A percentile compares a stretch with the other conserved stretches of the same genome.
Evolutionary conservation across 1,140 invertebrate species (phyloP).

Genomic region (Muscidifurax raptorellus): DNA sequence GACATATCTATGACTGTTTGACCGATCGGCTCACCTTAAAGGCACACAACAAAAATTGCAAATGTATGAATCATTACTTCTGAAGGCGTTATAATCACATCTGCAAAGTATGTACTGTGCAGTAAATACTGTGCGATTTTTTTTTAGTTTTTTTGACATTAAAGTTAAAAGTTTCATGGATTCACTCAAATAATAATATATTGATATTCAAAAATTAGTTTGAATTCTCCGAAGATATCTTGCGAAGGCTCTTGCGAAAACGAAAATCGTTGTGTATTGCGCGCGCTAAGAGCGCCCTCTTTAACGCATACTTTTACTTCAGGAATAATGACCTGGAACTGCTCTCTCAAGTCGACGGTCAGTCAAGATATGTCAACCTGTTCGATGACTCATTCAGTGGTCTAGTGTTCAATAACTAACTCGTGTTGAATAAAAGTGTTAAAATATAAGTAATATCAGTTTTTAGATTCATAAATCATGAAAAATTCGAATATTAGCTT

Average conservation of each 20-base stretch:
- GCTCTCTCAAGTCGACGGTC: not conserved
- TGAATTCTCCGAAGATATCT: not conserved
- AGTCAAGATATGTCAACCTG: conserved; percentile 6
- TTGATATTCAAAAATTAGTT: too few species aligned
- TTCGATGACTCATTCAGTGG: not conserved
- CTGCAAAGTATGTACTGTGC: too few species aligned
- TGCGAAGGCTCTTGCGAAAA: not conserved
- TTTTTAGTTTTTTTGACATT: too few species aligned
- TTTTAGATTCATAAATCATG: not conserved
- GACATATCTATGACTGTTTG: too few species aligned
- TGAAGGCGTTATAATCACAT: too few species aligned
- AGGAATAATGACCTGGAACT: not conserved
- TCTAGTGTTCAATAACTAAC: not conserved
- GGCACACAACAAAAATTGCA: too few species aligned
- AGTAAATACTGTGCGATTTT: too few species aligned
- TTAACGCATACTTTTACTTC: not conserved
- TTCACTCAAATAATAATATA: too few species aligned
- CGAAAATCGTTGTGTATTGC: not conserved
- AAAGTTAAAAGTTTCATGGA: too few species aligned
- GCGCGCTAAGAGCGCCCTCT: not conserved
- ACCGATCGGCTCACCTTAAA: too few species aligned
- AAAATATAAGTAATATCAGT: not conserved
- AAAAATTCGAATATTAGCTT: too few species aligned
- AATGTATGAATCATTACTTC: too few species aligned
- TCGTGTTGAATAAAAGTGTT: not conserved